phyloP scores from a whole-genome alignment of 2,797 vertebrate genomes.

The Chrysocyon brachyurus region DNA sequence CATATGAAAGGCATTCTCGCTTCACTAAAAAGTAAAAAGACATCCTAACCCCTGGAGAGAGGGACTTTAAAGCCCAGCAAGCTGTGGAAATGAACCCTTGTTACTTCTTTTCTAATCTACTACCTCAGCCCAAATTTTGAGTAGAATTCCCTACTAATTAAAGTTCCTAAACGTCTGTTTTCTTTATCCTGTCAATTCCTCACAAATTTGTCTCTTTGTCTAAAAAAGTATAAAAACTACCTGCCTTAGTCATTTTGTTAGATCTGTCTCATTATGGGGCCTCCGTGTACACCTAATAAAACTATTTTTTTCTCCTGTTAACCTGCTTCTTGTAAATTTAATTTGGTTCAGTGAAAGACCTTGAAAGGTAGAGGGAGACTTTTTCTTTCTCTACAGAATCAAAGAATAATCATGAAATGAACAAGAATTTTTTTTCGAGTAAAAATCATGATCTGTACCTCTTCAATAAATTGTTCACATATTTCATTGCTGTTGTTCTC shows the following conservation, averaged over 20 bases:
- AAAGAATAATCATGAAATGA: conserved; percentile 1
- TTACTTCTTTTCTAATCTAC: not conserved
- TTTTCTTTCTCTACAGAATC: not conserved
- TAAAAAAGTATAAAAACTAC: not conserved
- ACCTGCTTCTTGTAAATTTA: not conserved
- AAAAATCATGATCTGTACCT: conserved; percentile 77
- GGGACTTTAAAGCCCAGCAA: not conserved
- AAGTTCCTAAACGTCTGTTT: not conserved
- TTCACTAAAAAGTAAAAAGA: not conserved
- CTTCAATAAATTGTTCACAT: conserved; percentile 82
- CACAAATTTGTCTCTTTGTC: not conserved
- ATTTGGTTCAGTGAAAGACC: not conserved
- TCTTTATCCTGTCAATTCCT: not conserved
- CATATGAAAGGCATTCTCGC: not conserved
- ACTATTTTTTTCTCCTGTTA: not conserved
- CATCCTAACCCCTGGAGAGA: not conserved
- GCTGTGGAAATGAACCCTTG: not conserved
- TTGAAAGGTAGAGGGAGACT: not conserved
- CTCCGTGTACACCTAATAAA: not conserved
- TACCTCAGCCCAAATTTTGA: not conserved
- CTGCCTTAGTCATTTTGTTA: not conserved
- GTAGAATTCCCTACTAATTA: not conserved
- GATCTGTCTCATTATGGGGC: not conserved
- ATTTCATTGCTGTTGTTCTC: conserved; percentile 80
- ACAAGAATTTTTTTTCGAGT: not conserved